Percentiles rank a stretch among this genome's conserved stretches.
These are phyloP conservation scores for Chloroclysta siterata DNA, from an alignment of 2,888 invertebrate genomes.

Conservation along the genomic window DNA sequence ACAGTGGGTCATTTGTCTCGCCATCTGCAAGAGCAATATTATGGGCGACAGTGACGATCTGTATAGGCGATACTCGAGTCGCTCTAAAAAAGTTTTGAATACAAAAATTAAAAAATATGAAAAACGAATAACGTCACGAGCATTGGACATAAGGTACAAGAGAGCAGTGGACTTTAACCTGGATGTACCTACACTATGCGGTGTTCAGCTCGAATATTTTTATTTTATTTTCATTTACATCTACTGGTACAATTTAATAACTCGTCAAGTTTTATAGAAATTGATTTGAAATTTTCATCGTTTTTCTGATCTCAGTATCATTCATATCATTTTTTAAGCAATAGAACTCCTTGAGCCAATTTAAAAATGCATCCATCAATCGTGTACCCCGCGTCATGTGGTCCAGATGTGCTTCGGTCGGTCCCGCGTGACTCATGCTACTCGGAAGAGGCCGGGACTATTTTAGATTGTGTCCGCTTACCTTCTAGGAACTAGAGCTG, in stretches of 20 bases:
- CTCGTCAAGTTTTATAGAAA: too few species aligned
- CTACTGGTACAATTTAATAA: too few species aligned
- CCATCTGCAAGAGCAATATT: conserved; percentile 57
- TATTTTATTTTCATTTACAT: too few species aligned
- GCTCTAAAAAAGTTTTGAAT: too few species aligned
- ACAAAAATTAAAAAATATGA: too few species aligned
- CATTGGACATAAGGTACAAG: too few species aligned
- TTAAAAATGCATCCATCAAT: conserved; percentile 38
- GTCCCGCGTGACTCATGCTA: conserved; percentile 77
- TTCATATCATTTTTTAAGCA: neutral
- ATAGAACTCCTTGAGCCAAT: conserved; percentile 29
- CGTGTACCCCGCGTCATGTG: conserved; percentile 50
- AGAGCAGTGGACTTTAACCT: too few species aligned
- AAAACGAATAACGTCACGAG: neutral
- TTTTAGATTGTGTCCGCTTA: conserved; percentile 84
- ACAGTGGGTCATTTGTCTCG: conserved; percentile 65
- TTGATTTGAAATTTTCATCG: neutral
- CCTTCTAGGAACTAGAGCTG: conserved; percentile 60
- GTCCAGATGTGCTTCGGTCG: conserved; percentile 77
- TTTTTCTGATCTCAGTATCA: too few species aligned
- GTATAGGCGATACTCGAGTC: too few species aligned
- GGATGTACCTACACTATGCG: too few species aligned
- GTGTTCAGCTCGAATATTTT: too few species aligned
- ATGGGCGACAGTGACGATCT: conserved; percentile 14
- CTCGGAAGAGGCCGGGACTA: conserved; percentile 81